These are phyloP conservation scores for human DNA, from an alignment of 2,113 vertebrate species.

Conservation along the genomic window GRCh38 chr12:58699501-58700000, in stretches of 20 bases:
- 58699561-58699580: background rate
- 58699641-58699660: background rate
- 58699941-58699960: too few relatives aligned
- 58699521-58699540: background rate
- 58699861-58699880: background rate
- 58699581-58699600: constrained; percentile 47
- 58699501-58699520: background rate
- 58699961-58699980: too few relatives aligned
- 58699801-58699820: background rate
- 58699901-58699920: too few relatives aligned
- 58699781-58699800: background rate
- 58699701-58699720: background rate
- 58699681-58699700: background rate
- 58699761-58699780: background rate
- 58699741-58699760: background rate
- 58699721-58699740: background rate
- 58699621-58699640: background rate
- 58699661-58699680: background rate
- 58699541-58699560: background rate
- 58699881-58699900: background rate
- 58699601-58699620: background rate
- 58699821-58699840: background rate
- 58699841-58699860: constrained; percentile 26
- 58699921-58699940: too few relatives aligned
- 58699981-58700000: too few relatives aligned